These are phyloP conservation scores for Aviceda leuphotes DNA, from an alignment of 2,797 vertebrate genomes.

Conservation along the genomic window DNA sequence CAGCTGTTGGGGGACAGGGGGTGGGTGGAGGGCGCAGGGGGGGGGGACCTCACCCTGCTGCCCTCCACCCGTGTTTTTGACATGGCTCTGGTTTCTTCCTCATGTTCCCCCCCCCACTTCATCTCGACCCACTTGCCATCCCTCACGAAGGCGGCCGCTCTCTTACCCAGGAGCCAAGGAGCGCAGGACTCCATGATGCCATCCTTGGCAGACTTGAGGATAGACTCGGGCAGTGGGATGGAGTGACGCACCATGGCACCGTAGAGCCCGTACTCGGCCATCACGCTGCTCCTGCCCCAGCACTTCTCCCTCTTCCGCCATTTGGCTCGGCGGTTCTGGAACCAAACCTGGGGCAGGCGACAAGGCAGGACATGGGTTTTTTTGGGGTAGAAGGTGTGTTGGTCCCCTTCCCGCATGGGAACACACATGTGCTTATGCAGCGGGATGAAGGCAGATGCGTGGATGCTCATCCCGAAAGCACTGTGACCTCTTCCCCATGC, in stretches of 20 bases:
- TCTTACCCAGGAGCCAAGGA: conserved; percentile 95
- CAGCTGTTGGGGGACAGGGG: accelerated
- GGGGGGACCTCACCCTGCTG: background rate
- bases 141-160: background rate
- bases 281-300: conserved; percentile 98
- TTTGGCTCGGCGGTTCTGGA: conserved; percentile 97
- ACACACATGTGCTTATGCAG: background rate
- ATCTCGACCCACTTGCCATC: background rate
- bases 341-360: conserved; percentile 88
- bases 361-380: background rate
- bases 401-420: background rate
- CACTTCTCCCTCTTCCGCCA: conserved; percentile 99
- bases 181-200: conserved; percentile 99
- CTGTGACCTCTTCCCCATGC: background rate
- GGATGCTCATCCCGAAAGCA: background rate
- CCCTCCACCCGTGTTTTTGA: background rate
- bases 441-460: background rate
- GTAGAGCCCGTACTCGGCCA: conserved; percentile 97
- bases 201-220: conserved; percentile 98
- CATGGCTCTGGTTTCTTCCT: background rate
- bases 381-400: background rate
- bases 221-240: conserved; percentile 96
- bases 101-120: background rate
- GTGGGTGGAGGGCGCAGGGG: background rate
- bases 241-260: conserved; percentile 99